phyloP scores from a whole-genome alignment of 1,140 invertebrate species.

The Diploscapter pachys region DNA sequence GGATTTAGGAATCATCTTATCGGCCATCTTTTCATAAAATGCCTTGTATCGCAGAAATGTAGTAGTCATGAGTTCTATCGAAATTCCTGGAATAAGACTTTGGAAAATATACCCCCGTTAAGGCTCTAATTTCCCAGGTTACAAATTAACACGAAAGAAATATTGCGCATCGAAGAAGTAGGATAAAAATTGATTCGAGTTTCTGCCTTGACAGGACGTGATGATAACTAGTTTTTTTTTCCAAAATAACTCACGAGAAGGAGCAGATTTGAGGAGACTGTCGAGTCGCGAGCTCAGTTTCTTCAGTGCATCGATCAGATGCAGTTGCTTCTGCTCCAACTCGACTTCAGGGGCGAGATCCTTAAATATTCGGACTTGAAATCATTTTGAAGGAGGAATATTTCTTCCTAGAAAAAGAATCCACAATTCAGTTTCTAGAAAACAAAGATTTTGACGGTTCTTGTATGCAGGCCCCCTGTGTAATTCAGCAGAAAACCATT shows the following conservation, averaged over 20 bases:
- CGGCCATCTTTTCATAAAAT: conserved; percentile 1
- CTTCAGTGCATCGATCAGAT: conserved; percentile 15
- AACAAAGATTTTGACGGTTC: no score
- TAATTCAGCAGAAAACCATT: no score
- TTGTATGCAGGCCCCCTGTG: no score
- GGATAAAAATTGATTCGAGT: no score
- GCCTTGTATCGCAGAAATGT: background rate
- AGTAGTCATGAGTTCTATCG: no score
- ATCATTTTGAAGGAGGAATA: no score
- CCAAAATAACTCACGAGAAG: background rate
- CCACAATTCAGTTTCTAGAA: no score
- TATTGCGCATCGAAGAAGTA: background rate
- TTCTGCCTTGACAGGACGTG: background rate
- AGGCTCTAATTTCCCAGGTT: background rate
- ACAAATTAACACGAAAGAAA: background rate
- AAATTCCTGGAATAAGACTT: no score
- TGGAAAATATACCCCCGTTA: background rate
- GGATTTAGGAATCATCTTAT: background rate
- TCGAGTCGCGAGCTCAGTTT: conserved; percentile 3
- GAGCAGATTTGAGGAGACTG: background rate
- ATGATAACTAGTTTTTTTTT: background rate
- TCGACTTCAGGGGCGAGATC: conserved; percentile 7
- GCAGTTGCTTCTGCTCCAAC: conserved; percentile 23
- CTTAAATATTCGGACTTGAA: background rate
- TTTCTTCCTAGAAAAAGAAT: no score